Evolutionary conservation across 2,888 invertebrate genomes (phyloP).

Genomic region (Meloe dianella): DNA sequence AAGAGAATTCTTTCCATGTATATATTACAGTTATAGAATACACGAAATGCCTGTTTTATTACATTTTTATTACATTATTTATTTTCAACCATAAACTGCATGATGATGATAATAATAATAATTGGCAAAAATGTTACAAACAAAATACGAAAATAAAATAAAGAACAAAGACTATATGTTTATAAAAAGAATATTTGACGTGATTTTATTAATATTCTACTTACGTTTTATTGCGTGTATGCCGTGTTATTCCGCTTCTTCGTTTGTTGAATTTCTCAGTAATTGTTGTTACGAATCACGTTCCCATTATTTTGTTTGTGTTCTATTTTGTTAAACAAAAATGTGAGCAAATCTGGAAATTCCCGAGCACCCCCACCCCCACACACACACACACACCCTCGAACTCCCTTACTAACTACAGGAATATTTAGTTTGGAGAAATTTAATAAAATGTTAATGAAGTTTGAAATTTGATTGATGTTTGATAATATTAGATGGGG

Average conservation of each 20-base stretch:
- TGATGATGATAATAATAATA: background rate
- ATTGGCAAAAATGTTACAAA: background rate
- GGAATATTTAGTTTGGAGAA: background rate
- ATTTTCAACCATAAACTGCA: too few relatives aligned
- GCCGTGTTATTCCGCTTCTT: background rate
- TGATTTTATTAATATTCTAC: slow-evolving; percentile 5
- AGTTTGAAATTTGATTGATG: slow-evolving; percentile 6
- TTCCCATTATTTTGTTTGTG: too few relatives aligned
- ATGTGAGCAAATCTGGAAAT: too few relatives aligned
- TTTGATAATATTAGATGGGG: background rate
- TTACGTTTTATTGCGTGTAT: background rate
- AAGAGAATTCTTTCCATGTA: too few relatives aligned
- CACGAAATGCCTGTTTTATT: too few relatives aligned
- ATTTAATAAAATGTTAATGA: slow-evolving; percentile 12
- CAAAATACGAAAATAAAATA: too few relatives aligned
- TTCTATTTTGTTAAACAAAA: too few relatives aligned
- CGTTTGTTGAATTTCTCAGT: background rate
- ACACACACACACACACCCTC: too few relatives aligned
- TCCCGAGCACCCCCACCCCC: too few relatives aligned
- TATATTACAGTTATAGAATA: too few relatives aligned
- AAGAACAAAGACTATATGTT: background rate
- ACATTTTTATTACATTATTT: too few relatives aligned
- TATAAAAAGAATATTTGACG: slow-evolving; percentile 7
- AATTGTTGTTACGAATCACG: slow-evolving; percentile 7
- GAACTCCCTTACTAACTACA: too few relatives aligned